Base-by-base conservation (phyloP, 2,797 vertebrate species). In the Sphenodon punctatus region DNA sequence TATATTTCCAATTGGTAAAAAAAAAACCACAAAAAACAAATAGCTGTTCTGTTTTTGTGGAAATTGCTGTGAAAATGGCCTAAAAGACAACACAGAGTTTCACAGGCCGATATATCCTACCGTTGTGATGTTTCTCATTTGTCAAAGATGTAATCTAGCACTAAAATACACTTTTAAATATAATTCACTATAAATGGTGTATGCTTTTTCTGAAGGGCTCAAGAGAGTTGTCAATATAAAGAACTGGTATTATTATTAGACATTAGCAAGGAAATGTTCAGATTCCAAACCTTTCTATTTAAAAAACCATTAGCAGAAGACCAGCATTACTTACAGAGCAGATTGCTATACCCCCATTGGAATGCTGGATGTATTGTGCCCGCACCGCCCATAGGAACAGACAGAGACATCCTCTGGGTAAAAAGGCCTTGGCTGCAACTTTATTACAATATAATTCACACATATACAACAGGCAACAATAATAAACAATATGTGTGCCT, bases 261-360 rank as follows among this genome's bases (percentile, higher is more conserved):
- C 8, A 63, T 48, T 58, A 83, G 42, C 73, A 86, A 89, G 70
- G 32, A 73, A 10, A 59, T 86, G 65, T 71, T 71, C 80, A 76
- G 65, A 79, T 42, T n/a, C 59, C n/a, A 71, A 58, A n/a, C 74
- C 87, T 84, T 88, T 87, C 84, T 79, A 67, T 79, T 81, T 79
- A 97, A 97, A 96, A 96, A 95, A 93, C 94, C 91, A 94, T 93
- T 93, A 93, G 92, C 91, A 89, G 95, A 82, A 92, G 88, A 91
- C 89, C 93, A 93, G 93, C 91, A 80, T 51, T 27, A 51, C 49
- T 16, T 53, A 53, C 8, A 53, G 5, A 49, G 53, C 15, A 16
- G 8, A 30, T 14, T n/a, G 49, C 32, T 20, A 36, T 34, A 36
- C 30, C 20, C 4, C n/a, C n/a, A n/a, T n/a, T n/a, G n/a, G n/a